phyloP scores from a whole-genome alignment of 2,113 vertebrate species.

The Chaetura pelagica region DNA sequence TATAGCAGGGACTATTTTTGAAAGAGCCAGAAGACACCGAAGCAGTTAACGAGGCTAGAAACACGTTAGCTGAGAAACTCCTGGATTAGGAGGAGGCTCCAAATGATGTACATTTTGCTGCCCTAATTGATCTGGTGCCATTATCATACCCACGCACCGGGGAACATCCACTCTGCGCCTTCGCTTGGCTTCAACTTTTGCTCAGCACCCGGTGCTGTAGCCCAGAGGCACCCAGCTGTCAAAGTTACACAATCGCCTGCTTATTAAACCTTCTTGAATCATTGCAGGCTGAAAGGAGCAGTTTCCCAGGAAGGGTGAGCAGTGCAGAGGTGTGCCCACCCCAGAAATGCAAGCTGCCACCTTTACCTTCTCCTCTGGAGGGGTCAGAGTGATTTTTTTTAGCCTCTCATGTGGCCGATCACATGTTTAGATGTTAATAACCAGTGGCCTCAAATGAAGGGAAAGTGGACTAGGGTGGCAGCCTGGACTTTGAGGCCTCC shows the following conservation, averaged over 20 bases:
- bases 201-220: not conserved
- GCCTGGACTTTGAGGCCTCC: not conserved
- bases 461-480: not conserved
- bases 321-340: not conserved
- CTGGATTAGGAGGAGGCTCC: slow-evolving; percentile 5
- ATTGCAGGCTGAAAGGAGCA: not conserved
- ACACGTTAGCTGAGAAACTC: slow-evolving; percentile 31
- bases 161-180: not conserved
- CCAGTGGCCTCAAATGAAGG: not conserved
- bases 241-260: not conserved
- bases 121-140: slow-evolving; percentile 47
- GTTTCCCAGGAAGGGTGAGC: not conserved
- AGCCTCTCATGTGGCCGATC: not conserved
- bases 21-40: slow-evolving; percentile 19
- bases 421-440: slow-evolving; percentile 10
- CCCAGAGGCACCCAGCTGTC: not conserved
- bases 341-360: not conserved
- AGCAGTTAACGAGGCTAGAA: slow-evolving; percentile 52
- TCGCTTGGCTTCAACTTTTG: not conserved
- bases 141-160: not conserved
- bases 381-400: not conserved
- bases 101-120: slow-evolving; percentile 25
- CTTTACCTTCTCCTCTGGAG: not conserved
- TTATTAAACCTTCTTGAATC: not conserved
- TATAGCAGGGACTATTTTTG: slow-evolving; percentile 41